phyloP scores from a whole-genome alignment of 2,888 invertebrate species.

The Spisula solida region DNA sequence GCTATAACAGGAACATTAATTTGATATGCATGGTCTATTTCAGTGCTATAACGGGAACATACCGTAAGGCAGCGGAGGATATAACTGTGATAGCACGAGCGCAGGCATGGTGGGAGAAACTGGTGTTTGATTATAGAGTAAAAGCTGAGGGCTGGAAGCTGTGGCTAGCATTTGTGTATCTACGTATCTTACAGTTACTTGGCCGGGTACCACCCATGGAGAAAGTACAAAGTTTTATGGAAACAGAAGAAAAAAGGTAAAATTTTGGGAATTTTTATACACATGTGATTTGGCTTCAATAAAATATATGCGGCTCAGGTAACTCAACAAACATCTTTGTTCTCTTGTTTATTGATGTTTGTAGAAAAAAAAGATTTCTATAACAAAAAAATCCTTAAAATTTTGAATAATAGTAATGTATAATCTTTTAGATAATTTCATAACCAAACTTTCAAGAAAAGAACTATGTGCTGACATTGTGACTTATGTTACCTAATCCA shows the following conservation, averaged over 20 bases:
- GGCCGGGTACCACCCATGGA: slow-evolving; percentile 80
- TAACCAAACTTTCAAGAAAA: too few relatives aligned
- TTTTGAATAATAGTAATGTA: too few relatives aligned
- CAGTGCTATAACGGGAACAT: slow-evolving; percentile 83
- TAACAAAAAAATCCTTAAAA: too few relatives aligned
- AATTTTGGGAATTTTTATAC: background rate
- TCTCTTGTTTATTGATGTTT: too few relatives aligned
- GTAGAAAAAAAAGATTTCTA: too few relatives aligned
- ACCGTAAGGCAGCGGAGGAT: slow-evolving; percentile 72
- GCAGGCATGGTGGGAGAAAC: slow-evolving; percentile 80
- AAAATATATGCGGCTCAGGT: too few relatives aligned
- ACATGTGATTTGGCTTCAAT: background rate
- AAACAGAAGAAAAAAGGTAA: slow-evolving; percentile 80
- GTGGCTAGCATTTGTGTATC: slow-evolving; percentile 76
- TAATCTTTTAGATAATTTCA: too few relatives aligned
- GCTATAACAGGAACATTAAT: slow-evolving; percentile 54
- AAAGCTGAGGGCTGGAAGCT: slow-evolving; percentile 78
- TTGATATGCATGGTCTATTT: slow-evolving; percentile 35
- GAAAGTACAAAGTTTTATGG: slow-evolving; percentile 78
- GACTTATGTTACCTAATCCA: too few relatives aligned
- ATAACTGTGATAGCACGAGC: slow-evolving; percentile 70
- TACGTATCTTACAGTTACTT: slow-evolving; percentile 79
- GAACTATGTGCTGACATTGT: too few relatives aligned
- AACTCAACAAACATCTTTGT: too few relatives aligned
- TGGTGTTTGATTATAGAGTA: slow-evolving; percentile 81